phyloP scores from a whole-genome alignment of 2,113 vertebrate species.

The Junco hyemalis region DNA sequence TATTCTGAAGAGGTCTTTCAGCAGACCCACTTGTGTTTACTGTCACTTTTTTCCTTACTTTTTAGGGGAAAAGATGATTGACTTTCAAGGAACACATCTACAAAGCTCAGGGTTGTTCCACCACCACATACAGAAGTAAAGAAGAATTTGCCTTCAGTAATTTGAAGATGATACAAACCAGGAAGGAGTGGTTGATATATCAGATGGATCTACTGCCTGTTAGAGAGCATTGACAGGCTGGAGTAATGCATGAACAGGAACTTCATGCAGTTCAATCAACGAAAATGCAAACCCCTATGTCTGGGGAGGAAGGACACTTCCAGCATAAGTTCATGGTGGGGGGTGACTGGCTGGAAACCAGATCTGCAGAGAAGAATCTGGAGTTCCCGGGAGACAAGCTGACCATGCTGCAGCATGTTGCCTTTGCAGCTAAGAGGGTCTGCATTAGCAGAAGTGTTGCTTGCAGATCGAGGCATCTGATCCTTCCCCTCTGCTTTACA shows the following conservation, averaged over 20 bases:
- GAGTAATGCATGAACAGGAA: neutral
- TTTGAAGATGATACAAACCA: neutral
- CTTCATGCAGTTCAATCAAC: neutral
- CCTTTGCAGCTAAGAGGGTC: neutral
- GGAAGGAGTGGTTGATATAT: neutral
- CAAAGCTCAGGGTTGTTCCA: neutral
- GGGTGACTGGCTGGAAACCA: neutral
- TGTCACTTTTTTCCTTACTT: neutral
- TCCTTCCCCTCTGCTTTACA: neutral
- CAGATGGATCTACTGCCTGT: neutral
- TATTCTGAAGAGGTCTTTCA: neutral
- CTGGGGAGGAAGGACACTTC: neutral
- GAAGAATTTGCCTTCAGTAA: neutral
- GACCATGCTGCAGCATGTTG: accelerated
- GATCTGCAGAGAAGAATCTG: neutral
- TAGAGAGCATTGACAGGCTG: neutral
- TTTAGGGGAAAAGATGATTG: neutral
- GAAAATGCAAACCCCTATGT: neutral
- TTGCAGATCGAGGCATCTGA: neutral
- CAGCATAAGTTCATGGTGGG: neutral
- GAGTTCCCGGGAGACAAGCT: neutral
- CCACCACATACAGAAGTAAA: neutral
- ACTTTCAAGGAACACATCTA: neutral
- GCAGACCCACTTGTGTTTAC: neutral
- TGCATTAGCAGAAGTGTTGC: neutral